Percentiles rank a stretch among this genome's conserved stretches.
These are phyloP conservation scores for Rhinopomastus cyanomelas DNA, from an alignment of 2,113 vertebrate species.

Conservation along the genomic window DNA sequence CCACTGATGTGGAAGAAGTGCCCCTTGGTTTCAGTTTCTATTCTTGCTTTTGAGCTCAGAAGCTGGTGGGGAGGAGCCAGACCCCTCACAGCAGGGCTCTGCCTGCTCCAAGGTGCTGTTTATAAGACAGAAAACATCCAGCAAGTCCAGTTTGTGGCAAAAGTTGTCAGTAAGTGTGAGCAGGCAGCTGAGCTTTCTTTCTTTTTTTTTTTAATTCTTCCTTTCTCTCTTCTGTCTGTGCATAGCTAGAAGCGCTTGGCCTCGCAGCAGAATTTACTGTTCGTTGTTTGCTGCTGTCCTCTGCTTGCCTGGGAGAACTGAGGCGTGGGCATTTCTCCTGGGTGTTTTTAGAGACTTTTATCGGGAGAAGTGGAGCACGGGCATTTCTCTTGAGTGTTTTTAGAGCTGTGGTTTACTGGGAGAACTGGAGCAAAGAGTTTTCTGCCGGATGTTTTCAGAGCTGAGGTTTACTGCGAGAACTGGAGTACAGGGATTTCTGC, in stretches of 20 bases:
- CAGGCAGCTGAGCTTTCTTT: not conserved
- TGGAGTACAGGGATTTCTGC: not conserved
- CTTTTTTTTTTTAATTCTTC: not conserved
- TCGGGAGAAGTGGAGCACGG: not conserved
- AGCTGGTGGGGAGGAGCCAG: fast-evolving
- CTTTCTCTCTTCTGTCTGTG: not conserved
- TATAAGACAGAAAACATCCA: no score
- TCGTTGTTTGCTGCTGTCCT: not conserved
- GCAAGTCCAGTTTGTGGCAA: not conserved
- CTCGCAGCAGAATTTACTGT: not conserved
- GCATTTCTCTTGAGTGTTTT: not conserved
- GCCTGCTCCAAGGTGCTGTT: not conserved
- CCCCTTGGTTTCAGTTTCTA: not conserved
- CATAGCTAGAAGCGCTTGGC: not conserved
- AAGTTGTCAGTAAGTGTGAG: not conserved
- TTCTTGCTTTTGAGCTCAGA: not conserved
- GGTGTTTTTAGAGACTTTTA: not conserved
- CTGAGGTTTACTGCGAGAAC: not conserved
- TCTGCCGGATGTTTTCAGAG: not conserved
- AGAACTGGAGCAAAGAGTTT: not conserved
- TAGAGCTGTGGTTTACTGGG: no score
- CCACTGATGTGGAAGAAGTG: not conserved
- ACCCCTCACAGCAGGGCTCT: fast-evolving
- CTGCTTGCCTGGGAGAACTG: not conserved
- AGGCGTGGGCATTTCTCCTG: no score